A percentile compares a stretch with the other conserved stretches of the same genome.
Evolutionary conservation across 1,140 invertebrate genomes (phyloP).

Genomic region (Drosophila pallidifrons): DNA sequence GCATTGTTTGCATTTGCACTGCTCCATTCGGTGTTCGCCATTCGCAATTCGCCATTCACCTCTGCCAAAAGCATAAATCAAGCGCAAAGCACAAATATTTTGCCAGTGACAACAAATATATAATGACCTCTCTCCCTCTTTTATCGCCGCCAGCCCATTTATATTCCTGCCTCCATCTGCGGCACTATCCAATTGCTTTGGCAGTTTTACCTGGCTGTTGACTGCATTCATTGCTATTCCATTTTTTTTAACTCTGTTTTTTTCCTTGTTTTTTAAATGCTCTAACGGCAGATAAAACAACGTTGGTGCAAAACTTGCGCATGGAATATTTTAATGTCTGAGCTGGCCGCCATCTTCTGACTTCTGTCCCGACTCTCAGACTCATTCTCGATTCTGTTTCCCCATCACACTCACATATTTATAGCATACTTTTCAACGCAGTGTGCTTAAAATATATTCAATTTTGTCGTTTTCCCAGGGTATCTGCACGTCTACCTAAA

Average conservation of each 20-base stretch:
- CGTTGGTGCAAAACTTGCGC: neutral
- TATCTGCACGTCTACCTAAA: neutral
- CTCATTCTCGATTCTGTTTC: neutral
- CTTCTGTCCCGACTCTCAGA: neutral
- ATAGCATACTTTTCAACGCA: slow-evolving; percentile 3
- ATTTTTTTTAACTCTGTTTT: slow-evolving; percentile 4
- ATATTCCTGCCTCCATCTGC: neutral
- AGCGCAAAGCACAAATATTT: slow-evolving; percentile 80
- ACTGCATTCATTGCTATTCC: slow-evolving; percentile 42
- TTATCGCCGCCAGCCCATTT: slow-evolving; percentile 14
- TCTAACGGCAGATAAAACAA: slow-evolving; percentile 24
- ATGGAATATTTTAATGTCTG: slow-evolving; percentile 16
- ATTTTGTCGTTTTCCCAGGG: slow-evolving; percentile 6
- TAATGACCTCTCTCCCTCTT: slow-evolving; percentile 41
- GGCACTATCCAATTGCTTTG: neutral
- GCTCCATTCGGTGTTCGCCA: slow-evolving; percentile 29
- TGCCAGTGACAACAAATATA: slow-evolving; percentile 78
- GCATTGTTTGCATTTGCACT: neutral
- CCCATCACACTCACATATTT: neutral
- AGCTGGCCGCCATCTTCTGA: neutral
- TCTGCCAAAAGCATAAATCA: slow-evolving; percentile 69
- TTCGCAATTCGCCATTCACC: slow-evolving; percentile 22
- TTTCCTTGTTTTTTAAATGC: slow-evolving; percentile 31
- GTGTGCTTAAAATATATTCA: neutral
- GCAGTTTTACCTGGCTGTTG: slow-evolving; percentile 13